Conservation (phyloP, 2,113 vertebrate genomes). For the Charina bottae region DNA sequence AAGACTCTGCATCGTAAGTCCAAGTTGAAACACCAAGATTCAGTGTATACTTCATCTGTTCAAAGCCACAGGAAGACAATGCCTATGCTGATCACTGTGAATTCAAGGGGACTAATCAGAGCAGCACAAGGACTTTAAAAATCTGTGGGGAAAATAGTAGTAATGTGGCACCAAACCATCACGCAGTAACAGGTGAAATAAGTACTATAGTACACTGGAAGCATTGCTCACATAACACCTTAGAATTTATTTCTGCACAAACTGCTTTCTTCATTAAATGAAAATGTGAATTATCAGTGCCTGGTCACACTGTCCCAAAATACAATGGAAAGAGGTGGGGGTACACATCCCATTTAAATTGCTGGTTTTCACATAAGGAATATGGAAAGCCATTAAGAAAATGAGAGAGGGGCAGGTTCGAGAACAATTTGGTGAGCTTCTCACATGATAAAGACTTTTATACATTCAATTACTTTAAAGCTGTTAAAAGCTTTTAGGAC, state of each 20-base stretch:
- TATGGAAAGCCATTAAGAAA: slow-evolving; percentile 4
- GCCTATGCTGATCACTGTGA: neutral
- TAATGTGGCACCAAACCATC: neutral
- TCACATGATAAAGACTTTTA: neutral
- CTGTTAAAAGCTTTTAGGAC: slow-evolving; percentile 17
- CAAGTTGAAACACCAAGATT: neutral
- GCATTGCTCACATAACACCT: neutral
- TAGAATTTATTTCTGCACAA: neutral
- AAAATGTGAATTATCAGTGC: accelerated
- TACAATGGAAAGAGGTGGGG: neutral
- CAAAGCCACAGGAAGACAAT: neutral
- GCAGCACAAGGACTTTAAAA: neutral
- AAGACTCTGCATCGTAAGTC: neutral
- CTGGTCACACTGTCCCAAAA: slow-evolving; percentile 3
- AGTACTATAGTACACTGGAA: neutral
- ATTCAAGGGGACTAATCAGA: neutral
- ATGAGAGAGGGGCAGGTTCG: neutral
- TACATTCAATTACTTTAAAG: slow-evolving; percentile 19
- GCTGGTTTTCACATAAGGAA: slow-evolving; percentile 9
- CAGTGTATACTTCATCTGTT: neutral
- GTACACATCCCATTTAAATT: accelerated
- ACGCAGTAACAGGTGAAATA: neutral
- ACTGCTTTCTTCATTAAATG: accelerated
- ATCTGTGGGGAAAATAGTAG: neutral
- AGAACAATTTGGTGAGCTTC: neutral